Evolutionary conservation across 2,797 vertebrate species (phyloP).

Genomic region (Poeciliopsis gracilis): DNA sequence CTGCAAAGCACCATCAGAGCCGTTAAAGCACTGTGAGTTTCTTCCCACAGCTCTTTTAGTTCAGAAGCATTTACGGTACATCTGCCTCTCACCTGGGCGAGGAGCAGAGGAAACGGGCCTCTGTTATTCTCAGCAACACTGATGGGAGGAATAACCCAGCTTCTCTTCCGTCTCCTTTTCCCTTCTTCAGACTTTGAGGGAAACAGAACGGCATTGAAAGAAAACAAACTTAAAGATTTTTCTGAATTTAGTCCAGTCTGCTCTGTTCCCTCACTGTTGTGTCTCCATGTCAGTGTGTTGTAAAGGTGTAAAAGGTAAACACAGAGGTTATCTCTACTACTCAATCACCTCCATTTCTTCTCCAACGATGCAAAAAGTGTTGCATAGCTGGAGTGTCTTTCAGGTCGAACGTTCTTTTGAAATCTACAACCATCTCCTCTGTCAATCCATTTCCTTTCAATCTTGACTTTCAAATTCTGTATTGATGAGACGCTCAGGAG

Average conservation of each 20-base stretch:
- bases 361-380: not conserved
- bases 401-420: not conserved
- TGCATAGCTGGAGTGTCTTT: no score
- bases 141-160: constrained; percentile 17
- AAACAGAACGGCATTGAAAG: not conserved
- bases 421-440: not conserved
- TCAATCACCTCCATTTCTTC: not conserved
- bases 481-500: no score
- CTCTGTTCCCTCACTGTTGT: no score
- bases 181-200: not conserved
- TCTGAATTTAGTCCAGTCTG: not conserved
- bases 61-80: not conserved
- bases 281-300: no score
- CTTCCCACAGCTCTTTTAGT: not conserved
- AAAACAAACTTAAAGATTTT: not conserved
- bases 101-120: constrained; percentile 54
- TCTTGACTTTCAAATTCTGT: not conserved
- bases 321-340: not conserved
- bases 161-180: not conserved
- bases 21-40: not conserved
- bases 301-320: no score
- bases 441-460: not conserved
- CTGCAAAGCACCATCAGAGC: not conserved
- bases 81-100: not conserved
- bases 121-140: constrained; percentile 46